Evolutionary conservation across 2,797 vertebrate genomes (phyloP).

Genomic region (Pantherophis vulpinus): DNA sequence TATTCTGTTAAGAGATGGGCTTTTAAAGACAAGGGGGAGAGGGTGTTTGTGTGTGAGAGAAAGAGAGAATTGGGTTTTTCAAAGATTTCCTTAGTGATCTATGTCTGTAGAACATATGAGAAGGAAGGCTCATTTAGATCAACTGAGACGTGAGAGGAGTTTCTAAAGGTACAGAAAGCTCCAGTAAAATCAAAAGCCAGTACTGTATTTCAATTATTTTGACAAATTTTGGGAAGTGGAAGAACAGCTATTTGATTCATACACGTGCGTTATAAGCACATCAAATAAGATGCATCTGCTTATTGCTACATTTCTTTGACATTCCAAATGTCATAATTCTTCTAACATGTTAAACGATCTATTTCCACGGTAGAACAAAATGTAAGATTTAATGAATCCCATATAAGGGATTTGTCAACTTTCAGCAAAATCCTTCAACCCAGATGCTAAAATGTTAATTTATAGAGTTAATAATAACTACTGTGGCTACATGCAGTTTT

Average conservation of each 20-base stretch:
- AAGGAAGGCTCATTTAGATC: not conserved
- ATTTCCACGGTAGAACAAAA: slow-evolving; percentile 17
- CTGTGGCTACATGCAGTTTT: not conserved
- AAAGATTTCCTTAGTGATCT: not conserved
- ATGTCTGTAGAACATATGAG: not conserved
- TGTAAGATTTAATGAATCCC: not conserved
- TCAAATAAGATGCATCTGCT: not conserved
- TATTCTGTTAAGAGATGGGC: too few relatives aligned
- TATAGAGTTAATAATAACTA: slow-evolving; percentile 24
- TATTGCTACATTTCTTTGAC: slow-evolving; percentile 3
- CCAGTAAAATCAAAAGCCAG: not conserved
- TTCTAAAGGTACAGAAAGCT: not conserved
- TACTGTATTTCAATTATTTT: not conserved
- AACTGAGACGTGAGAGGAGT: not conserved
- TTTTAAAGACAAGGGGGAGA: too few relatives aligned
- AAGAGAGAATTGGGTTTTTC: not conserved
- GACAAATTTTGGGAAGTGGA: not conserved
- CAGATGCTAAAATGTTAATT: slow-evolving; percentile 19
- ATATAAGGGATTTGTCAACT: not conserved
- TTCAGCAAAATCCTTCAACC: not conserved
- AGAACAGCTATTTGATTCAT: not conserved
- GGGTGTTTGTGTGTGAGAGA: not conserved
- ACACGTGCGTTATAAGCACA: slow-evolving; percentile 2
- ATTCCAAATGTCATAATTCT: not conserved
- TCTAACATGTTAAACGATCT: not conserved